phyloP scores from a whole-genome alignment of 2,888 invertebrate genomes.

The Tenthredo mesomela region DNA sequence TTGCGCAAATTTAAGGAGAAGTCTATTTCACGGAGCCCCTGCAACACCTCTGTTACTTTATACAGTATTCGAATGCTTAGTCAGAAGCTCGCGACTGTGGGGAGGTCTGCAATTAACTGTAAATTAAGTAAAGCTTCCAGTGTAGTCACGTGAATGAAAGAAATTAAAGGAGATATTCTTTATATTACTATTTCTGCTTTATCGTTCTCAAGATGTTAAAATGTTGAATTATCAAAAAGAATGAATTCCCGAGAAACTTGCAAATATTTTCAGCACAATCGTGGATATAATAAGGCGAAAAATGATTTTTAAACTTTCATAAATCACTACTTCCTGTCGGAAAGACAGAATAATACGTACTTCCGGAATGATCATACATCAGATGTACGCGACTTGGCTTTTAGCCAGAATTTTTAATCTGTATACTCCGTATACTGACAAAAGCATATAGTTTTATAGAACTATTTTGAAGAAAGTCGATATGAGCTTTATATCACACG shows the following conservation, averaged over 20 bases:
- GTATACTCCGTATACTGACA: neutral
- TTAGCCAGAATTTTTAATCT: neutral
- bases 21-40: neutral
- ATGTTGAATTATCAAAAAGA: slow-evolving; percentile 8
- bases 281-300: neutral
- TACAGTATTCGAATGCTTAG: slow-evolving; percentile 8
- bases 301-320: neutral
- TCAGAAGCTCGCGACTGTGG: neutral
- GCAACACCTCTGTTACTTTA: neutral
- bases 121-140: slow-evolving; percentile 5
- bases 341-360: neutral
- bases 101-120: slow-evolving; percentile 12
- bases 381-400: neutral
- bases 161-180: neutral
- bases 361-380: too few species aligned
- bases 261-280: neutral
- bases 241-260: neutral
- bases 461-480: neutral
- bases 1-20: neutral
- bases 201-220: neutral
- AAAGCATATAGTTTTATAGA: neutral
- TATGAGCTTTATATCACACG: neutral
- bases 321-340: neutral
- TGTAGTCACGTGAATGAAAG: neutral
- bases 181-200: neutral